Evolutionary conservation across 2,888 invertebrate genomes (phyloP).

Genomic region (Isotomurus palustris): DNA sequence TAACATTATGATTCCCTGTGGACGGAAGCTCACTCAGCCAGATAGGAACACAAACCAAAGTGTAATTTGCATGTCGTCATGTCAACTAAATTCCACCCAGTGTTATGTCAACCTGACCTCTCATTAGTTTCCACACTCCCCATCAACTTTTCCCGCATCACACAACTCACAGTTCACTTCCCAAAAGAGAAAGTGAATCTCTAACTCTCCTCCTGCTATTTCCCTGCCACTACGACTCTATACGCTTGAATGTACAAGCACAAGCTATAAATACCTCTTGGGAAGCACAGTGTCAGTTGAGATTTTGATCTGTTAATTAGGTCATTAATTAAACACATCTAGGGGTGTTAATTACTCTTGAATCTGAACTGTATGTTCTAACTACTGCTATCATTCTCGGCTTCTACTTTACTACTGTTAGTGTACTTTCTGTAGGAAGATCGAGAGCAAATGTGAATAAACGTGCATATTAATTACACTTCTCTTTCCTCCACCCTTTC

Average conservation of each 20-base stretch:
- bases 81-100: background rate
- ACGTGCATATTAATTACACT: too few relatives aligned
- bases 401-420: background rate
- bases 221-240: too few relatives aligned
- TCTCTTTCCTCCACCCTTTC: too few relatives aligned
- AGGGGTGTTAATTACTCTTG: background rate
- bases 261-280: too few relatives aligned
- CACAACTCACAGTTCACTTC: too few relatives aligned
- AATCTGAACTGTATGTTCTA: background rate
- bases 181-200: too few relatives aligned
- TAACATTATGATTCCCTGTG: too few relatives aligned
- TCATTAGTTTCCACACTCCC: background rate
- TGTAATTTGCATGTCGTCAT: background rate
- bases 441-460: background rate
- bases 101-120: constrained; percentile 2
- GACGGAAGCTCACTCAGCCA: too few relatives aligned
- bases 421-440: background rate
- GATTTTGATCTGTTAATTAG: background rate
- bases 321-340: background rate
- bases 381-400: background rate
- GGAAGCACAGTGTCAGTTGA: background rate
- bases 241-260: too few relatives aligned
- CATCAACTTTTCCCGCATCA: constrained; percentile 1
- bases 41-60: too few relatives aligned
- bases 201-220: too few relatives aligned